These are phyloP conservation scores for Acipenser transmontanus DNA, from an alignment of 2,797 vertebrate species.

Conservation along the genomic window DNA sequence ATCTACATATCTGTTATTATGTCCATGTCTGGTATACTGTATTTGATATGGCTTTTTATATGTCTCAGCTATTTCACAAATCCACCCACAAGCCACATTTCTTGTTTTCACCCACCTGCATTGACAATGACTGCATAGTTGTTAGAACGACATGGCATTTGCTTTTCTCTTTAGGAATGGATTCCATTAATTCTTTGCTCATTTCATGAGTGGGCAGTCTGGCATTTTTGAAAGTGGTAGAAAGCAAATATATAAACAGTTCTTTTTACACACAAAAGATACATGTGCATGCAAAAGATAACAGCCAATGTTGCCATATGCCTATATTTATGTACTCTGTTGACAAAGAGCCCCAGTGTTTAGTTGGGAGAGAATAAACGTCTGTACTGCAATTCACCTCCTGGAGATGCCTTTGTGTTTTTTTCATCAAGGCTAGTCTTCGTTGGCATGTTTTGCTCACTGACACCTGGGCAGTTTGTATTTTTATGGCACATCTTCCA, in stretches of 20 bases:
- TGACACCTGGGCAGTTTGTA: slow-evolving; percentile 41
- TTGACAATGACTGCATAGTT: slow-evolving; percentile 46
- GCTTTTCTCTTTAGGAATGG: not conserved
- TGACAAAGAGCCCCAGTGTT: no score
- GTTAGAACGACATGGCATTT: slow-evolving; percentile 26
- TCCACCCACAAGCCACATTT: slow-evolving; percentile 19
- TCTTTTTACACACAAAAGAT: no score
- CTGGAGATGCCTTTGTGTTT: not conserved
- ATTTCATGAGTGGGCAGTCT: slow-evolving; percentile 36
- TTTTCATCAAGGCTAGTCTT: slow-evolving; percentile 18
- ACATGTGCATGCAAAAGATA: no score
- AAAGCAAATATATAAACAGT: no score
- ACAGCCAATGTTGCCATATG: no score
- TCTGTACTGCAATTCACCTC: no score
- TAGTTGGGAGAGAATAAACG: no score
- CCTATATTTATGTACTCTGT: no score
- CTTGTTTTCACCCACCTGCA: slow-evolving; percentile 31
- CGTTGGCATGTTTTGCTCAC: slow-evolving; percentile 38
- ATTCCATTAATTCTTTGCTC: not conserved
- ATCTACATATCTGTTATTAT: not conserved
- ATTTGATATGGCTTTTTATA: not conserved
- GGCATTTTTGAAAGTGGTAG: slow-evolving; percentile 16
- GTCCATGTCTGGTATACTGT: not conserved
- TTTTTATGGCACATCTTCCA: slow-evolving; percentile 37
- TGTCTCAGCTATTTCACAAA: slow-evolving; percentile 4